These are phyloP conservation scores for Chloroclystis v-ata DNA, from an alignment of 2,888 invertebrate species.

Conservation along the genomic window DNA sequence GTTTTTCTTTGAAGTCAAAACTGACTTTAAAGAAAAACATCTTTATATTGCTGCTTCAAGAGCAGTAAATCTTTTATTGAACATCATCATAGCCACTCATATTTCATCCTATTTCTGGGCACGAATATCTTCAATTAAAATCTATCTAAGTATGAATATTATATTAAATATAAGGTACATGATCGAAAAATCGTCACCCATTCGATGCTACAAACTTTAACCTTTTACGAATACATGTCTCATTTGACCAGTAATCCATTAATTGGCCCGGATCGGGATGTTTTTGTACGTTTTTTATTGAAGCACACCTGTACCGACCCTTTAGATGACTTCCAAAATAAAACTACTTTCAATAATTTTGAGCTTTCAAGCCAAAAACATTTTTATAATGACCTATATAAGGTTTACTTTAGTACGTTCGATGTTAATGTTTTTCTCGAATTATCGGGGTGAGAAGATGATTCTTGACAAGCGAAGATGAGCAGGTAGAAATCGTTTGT, in stretches of 20 bases:
- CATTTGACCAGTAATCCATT: slow-evolving; percentile 62
- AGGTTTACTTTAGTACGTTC: slow-evolving; percentile 16
- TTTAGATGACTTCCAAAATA: slow-evolving; percentile 58
- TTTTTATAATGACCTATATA: not conserved
- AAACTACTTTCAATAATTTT: slow-evolving; percentile 11
- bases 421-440: slow-evolving; percentile 34
- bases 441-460: slow-evolving; percentile 59
- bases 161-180: too few relatives aligned
- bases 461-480: slow-evolving; percentile 47
- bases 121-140: too few relatives aligned
- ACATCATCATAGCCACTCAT: too few relatives aligned
- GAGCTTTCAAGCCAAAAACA: not conserved
- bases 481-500: slow-evolving; percentile 72
- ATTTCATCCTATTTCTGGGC: too few relatives aligned
- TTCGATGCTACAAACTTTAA: slow-evolving; percentile 23
- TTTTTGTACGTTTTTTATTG: slow-evolving; percentile 41
- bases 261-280: slow-evolving; percentile 56
- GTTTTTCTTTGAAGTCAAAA: not conserved
- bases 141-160: too few relatives aligned
- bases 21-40: too few relatives aligned
- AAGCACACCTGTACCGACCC: slow-evolving; percentile 62
- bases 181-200: too few relatives aligned
- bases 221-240: slow-evolving; percentile 43
- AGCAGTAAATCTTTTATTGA: too few relatives aligned
- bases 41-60: too few relatives aligned